Evolutionary conservation across 2,113 vertebrate species (phyloP), one percentile per base, ranked within the genome.

Genomic region (Tenrec ecaudatus): DNA sequence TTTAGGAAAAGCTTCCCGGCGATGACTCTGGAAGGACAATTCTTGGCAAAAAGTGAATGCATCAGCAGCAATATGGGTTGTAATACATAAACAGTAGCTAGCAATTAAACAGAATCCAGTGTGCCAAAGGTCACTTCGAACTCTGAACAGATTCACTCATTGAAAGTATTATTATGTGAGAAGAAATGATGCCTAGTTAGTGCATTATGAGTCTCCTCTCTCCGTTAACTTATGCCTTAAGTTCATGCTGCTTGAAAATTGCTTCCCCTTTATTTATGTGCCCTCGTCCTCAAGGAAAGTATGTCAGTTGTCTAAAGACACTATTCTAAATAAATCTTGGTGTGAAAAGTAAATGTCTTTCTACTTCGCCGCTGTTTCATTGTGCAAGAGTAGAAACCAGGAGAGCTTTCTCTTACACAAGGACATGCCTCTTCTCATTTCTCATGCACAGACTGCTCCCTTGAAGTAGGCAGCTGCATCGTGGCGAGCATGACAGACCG

Each of bases 401-500:
- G 29, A 69, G 43, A 88, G 71, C 36, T 62, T 90, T 77, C 87
- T 43, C 80, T 87, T 33, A 62, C 86, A 82, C 57, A 62, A 86
- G 29, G 93, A 36, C 17, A 47, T 36, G 64, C 88, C 23, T 91
- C 77, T 27, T 84, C 77, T 87, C 47, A 23, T 77, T 92, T n/a
- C 38, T 53, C 76, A 78, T 86, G 86, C 75, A 36, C n/a, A 73
- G 69, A 47, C 31, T 47, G 31, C n/a, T 86, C 80, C n/a, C 38
- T 86, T 31, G 60, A 87, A 88, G 22, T 23, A 86, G 57, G 62
- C 93, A 91, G 29, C 80, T 84, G 58, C 68, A 25, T 87, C 27
- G 29, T 66, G 69, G 31, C 86, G 23, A 19, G 80, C 96, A 75
- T 80, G 33, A 82, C 82, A 96, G 82, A 69, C 94, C 91, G 87